A percentile compares a stretch with the other conserved stretches of the same genome.
Evolutionary conservation across 1,140 invertebrate genomes (phyloP).

Genomic region (Nasonia vitripennis): DNA sequence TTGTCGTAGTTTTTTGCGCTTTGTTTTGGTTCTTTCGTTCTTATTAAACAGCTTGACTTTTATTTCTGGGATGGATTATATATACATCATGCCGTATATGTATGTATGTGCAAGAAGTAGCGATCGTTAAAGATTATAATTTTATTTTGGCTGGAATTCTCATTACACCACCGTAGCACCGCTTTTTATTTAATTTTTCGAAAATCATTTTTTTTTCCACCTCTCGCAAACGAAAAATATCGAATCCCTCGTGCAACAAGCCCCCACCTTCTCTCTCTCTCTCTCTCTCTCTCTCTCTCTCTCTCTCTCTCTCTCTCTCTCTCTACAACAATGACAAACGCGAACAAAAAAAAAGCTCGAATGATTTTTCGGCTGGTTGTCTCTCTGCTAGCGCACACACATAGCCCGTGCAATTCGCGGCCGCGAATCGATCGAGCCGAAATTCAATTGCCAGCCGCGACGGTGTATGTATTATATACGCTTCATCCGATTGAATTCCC

Average conservation of each 20-base stretch:
- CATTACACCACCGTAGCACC: too few species aligned
- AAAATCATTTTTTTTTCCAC: too few species aligned
- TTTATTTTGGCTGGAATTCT: too few species aligned
- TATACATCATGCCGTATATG: neutral
- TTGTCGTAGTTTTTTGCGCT: neutral
- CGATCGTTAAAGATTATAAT: too few species aligned
- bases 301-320: neutral
- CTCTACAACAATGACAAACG: neutral
- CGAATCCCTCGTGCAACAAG: too few species aligned
- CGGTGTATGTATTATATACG: neutral
- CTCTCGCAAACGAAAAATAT: too few species aligned
- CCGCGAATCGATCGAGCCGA: conserved; percentile 45
- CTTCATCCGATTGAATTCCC: conserved; percentile 23
- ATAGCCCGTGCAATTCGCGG: neutral
- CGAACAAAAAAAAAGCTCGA: neutral
- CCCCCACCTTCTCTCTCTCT: neutral
- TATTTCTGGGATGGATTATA: neutral
- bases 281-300: neutral
- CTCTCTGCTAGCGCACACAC: neutral
- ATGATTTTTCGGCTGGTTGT: conserved; percentile 23
- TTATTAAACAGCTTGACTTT: neutral
- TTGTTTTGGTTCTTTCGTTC: neutral
- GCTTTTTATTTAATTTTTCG: too few species aligned
- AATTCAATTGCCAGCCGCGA: conserved; percentile 47
- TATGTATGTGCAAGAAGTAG: neutral